phyloP scores from a whole-genome alignment of 2,888 invertebrate genomes.

The Chydorus sphaericus region DNA sequence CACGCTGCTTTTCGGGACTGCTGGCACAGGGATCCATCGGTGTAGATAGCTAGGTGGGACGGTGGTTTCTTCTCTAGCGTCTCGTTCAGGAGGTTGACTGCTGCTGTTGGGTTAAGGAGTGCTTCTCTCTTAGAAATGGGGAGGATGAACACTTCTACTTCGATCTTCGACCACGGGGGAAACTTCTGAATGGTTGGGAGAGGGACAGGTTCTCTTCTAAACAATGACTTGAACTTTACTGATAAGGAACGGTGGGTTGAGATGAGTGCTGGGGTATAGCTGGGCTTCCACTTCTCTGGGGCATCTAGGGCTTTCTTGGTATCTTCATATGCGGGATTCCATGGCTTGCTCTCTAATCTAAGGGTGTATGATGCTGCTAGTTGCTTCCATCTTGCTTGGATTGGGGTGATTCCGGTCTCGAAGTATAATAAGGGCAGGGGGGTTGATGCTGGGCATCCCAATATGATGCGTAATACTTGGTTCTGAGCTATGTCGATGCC shows the following conservation, averaged over 20 bases:
- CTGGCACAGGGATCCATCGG: not conserved
- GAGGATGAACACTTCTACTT: not conserved
- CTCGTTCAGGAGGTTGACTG: not conserved
- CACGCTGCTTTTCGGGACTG: not conserved
- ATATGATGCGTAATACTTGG: not conserved
- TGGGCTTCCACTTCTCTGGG: not conserved
- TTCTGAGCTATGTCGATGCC: not conserved
- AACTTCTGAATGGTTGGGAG: not conserved
- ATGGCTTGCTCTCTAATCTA: not conserved
- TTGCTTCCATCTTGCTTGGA: not conserved
- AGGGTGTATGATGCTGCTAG: not conserved
- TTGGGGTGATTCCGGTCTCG: not conserved
- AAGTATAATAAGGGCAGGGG: not conserved
- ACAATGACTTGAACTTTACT: too few species aligned
- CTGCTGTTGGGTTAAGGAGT: not conserved
- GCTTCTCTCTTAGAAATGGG: not conserved
- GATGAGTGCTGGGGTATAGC: not conserved
- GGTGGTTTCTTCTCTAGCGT: not conserved
- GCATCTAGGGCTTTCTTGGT: too few species aligned
- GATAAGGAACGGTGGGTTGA: too few species aligned
- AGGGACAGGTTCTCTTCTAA: not conserved
- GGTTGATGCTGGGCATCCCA: not conserved
- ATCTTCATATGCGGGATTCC: not conserved
- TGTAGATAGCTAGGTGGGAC: not conserved
- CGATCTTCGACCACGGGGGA: not conserved